Percentiles rank a stretch among this genome's conserved stretches.
Evolutionary conservation across 2,113 vertebrate species (phyloP).

Genomic region (Zosterops hypoxanthus): DNA sequence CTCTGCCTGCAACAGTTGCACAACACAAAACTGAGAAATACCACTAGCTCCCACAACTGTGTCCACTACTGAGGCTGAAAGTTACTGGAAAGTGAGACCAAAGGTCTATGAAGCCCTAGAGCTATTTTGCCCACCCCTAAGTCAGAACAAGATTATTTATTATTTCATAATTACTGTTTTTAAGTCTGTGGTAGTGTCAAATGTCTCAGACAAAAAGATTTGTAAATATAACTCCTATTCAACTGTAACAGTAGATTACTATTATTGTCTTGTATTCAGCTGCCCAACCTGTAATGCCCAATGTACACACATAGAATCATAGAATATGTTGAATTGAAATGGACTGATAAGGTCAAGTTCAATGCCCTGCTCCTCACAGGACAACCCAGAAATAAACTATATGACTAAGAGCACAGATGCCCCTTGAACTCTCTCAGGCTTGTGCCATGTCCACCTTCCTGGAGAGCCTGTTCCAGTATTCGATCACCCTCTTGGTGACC

Average conservation of each 20-base stretch:
- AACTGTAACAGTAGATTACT: background rate
- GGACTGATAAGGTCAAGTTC: background rate
- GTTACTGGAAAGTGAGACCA: background rate
- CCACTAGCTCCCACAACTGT: background rate
- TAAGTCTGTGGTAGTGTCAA: background rate
- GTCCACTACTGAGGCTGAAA: background rate
- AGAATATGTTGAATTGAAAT: background rate
- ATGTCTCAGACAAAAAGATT: background rate
- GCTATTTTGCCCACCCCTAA: background rate
- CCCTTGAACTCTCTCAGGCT: background rate
- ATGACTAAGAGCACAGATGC: background rate
- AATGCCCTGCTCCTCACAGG: background rate
- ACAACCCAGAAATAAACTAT: background rate
- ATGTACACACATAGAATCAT: background rate
- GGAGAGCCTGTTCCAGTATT: background rate
- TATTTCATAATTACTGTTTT: conserved; percentile 3
- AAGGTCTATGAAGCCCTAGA: background rate
- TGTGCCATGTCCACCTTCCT: background rate
- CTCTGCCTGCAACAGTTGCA: background rate
- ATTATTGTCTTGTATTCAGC: background rate
- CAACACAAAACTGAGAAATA: background rate
- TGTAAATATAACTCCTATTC: background rate
- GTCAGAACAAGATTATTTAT: background rate
- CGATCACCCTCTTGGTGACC: background rate
- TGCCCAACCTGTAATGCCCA: background rate